Base-by-base conservation (phyloP, 2,797 vertebrate species). In the Neosilurus hyrtlii region DNA sequence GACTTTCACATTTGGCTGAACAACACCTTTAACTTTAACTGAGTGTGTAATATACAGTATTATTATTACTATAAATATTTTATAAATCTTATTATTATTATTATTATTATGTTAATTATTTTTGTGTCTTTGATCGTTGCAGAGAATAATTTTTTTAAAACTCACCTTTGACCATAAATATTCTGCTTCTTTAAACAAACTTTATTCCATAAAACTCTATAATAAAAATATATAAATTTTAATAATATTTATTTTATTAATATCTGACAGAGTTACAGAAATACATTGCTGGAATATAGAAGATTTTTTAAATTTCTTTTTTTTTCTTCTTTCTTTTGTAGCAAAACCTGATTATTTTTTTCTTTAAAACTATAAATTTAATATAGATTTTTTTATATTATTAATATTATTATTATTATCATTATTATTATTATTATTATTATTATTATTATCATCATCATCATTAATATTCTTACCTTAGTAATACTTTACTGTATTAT, bases 1-100 rank as follows among this genome's bases (percentile, higher is more conserved):
- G 61, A 30, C 76, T 37, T 22, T 75, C 54, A 52, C 43, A 26
- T 79, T 51, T 52, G 61, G 76, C 61, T 18, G 62, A 79, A 79
- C 76, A 9, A 65, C 61, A 79, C 61, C 76, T 79, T 79, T 79
- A 79, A 79, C 76, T 26, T 61, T 35, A 72, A 20, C 2, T 1
- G 18, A 16, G 57, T 52, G 75, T 63, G 76, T 26, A 65, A 65
- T 52, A 26, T 1, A 2, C 16, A 77, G 37, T 0, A n/a, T 9
- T 43, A 37, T n/a, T 49, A 24, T 77, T 24, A 78, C 26, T 12
- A 12, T 7, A 51, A 51, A 63, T 61, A n/a, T 43, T 76, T 43
- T 43, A 43, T 43, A 5, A 43, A 5, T 43, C 18, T 61, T 61
- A 61, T 61, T 61, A 61, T 61, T 61, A 35, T 56, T 75, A 74